These are phyloP conservation scores for Eutrigla gurnardus DNA, from an alignment of 2,797 vertebrate genomes.

Conservation along the genomic window DNA sequence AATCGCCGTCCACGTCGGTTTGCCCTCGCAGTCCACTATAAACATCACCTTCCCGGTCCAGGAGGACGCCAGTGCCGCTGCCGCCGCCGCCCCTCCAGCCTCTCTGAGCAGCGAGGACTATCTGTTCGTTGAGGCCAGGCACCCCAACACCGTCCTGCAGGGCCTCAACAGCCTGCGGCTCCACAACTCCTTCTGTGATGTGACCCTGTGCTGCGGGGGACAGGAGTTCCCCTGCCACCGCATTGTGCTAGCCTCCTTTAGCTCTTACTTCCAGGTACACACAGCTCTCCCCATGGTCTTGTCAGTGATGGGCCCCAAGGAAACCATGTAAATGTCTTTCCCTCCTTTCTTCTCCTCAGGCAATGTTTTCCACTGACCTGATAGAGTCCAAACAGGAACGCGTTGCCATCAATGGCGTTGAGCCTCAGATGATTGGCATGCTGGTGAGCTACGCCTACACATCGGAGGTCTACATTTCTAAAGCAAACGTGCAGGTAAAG, in stretches of 20 bases:
- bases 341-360: constrained; percentile 57
- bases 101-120: constrained; percentile 81
- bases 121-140: constrained; percentile 83
- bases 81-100: constrained; percentile 16
- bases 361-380: constrained; percentile 87
- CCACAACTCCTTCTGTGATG: constrained; percentile 88
- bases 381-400: constrained; percentile 87
- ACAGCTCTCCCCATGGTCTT: neutral
- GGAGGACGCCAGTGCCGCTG: constrained; percentile 50
- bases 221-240: constrained; percentile 89
- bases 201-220: constrained; percentile 87
- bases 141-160: constrained; percentile 85
- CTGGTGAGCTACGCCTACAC: constrained; percentile 88
- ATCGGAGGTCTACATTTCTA: constrained; percentile 86
- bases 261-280: constrained; percentile 87
- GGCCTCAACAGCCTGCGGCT: constrained; percentile 86
- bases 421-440: constrained; percentile 88
- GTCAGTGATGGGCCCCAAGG: no score
- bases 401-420: constrained; percentile 87
- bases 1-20: constrained; percentile 68
- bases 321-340: neutral
- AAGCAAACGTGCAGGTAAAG: constrained; percentile 85
- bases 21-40: constrained; percentile 50
- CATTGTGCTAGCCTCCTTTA: constrained; percentile 87
- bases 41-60: constrained; percentile 56